These are phyloP conservation scores for Bellardia pandia DNA, from an alignment of 2,888 invertebrate genomes.

Conservation along the genomic window DNA sequence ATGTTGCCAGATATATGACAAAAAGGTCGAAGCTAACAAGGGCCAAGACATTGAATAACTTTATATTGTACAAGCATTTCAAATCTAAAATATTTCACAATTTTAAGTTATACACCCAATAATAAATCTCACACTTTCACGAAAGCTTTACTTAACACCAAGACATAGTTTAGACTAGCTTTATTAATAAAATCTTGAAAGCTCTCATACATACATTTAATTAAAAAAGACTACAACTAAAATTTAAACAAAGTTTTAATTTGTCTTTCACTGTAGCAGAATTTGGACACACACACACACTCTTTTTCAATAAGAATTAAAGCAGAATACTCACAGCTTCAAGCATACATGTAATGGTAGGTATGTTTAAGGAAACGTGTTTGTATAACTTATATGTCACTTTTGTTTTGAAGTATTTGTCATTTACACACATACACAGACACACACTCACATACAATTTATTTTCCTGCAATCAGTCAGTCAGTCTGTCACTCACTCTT, in stretches of 20 bases:
- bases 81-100: too few species aligned
- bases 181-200: too few species aligned
- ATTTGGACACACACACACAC: neutral
- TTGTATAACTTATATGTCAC: constrained; percentile 68
- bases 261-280: neutral
- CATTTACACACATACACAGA: constrained; percentile 48
- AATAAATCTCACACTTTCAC: neutral
- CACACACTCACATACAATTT: constrained; percentile 34
- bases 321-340: neutral
- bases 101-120: too few species aligned
- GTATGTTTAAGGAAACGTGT: constrained; percentile 43
- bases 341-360: neutral
- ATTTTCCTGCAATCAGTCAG: constrained; percentile 35
- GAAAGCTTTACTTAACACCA: neutral
- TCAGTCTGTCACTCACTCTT: constrained; percentile 47
- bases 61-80: too few species aligned
- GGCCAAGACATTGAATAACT: too few species aligned
- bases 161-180: too few species aligned
- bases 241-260: neutral
- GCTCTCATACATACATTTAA: neutral
- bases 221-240: neutral
- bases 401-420: constrained; percentile 72
- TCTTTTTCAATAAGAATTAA: neutral
- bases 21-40: too few species aligned
- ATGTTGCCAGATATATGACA: too few species aligned